These are phyloP conservation scores for rabbit (Oryctolagus cuniculus) DNA, from an alignment of 2,113 vertebrate species.

Conservation along the genomic window mOryCun1.1 NC_091447.1:48177501-48178000, in stretches of 20 bases:
- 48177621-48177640: background rate
- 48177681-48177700: background rate
- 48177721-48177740: background rate
- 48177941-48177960: background rate
- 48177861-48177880: slow-evolving; percentile 34
- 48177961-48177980: background rate
- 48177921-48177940: background rate
- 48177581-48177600: background rate
- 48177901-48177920: background rate
- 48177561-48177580: background rate
- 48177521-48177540: background rate
- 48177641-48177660: background rate
- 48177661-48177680: background rate
- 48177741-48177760: slow-evolving; percentile 69
- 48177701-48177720: background rate
- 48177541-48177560: slow-evolving; percentile 5
- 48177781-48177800: slow-evolving; percentile 78
- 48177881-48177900: background rate
- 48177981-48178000: background rate
- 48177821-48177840: slow-evolving; percentile 79
- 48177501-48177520: background rate
- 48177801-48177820: slow-evolving; percentile 71
- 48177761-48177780: slow-evolving; percentile 70
- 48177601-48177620: background rate
- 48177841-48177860: slow-evolving; percentile 53